Base-by-base conservation (phyloP, 2,797 vertebrate species). In the Crax fasciolata region DNA sequence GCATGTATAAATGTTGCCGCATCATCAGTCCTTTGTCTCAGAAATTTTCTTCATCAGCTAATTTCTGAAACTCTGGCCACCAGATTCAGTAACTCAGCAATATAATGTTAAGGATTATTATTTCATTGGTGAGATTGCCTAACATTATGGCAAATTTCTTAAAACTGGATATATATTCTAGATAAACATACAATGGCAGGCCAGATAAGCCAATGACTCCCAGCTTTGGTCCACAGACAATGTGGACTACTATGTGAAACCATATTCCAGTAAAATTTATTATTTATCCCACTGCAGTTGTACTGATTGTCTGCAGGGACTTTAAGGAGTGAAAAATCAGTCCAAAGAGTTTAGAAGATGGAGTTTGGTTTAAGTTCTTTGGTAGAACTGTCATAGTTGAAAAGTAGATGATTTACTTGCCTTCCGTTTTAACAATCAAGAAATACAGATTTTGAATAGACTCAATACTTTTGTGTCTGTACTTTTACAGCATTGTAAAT, bases 41-140 rank as follows among this genome's bases (percentile, higher is more conserved):
- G 57, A 44, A 84, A 65, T 91, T 95, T 93, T 59, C 38, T 81
- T 91, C 61, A 83, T 92, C 73, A 96, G 72, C 73, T 94, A 23
- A 62, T 92, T 93, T 91, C 38, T 83, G 71, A 79, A 88, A 58
- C 70, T 49, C 54, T 58, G 77, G 85, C 27, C 9, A 92, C 5
- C 61, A 65, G 24, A 62, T 91, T 78, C 55, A 59, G 61, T 87
- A 89, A 55, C 39, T 93, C 81, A 94, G 89, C 70, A 87, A 17
- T 75, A 44, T 41, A 24, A 38, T 61, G 17, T 41, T n/a, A 25
- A 58, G 24, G 41, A 23, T 66, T 85, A 67, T 82, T 89, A 72
- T 80, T 85, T 93, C 38, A 68, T 44, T 52, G 43, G 44, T 65
- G 38, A 67, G 9, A 30, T 41, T 67, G 18, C 14, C 27, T 77